Conservation (phyloP, 2,888 invertebrate genomes). For the Ceraclea dissimilis region DNA sequence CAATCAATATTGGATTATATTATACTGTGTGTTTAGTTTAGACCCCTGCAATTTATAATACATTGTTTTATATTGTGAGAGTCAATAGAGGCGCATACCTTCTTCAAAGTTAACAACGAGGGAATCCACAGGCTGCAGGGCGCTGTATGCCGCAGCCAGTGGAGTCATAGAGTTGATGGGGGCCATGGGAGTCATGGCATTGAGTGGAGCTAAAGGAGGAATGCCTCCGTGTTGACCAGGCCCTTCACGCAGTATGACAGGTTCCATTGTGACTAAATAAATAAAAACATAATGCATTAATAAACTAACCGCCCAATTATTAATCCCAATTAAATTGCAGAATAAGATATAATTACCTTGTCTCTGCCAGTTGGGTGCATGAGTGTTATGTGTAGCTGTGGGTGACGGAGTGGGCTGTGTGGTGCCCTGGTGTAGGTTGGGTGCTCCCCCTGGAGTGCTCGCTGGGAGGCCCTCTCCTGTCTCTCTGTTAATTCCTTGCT, state of each 20-base stretch:
- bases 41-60: background rate
- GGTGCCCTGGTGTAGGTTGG: background rate
- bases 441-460: background rate
- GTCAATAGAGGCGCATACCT: constrained; percentile 72
- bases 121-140: constrained; percentile 51
- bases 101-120: constrained; percentile 74
- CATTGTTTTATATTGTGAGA: background rate
- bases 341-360: constrained; percentile 14
- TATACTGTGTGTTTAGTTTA: no score
- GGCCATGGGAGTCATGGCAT: constrained; percentile 26
- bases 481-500: constrained; percentile 1
- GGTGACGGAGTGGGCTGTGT: background rate
- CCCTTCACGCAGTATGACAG: constrained; percentile 12
- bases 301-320: no score
- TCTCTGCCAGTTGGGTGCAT: constrained; percentile 16
- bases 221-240: background rate
- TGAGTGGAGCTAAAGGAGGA: background rate
- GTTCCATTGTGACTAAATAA: constrained; percentile 16
- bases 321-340: no score
- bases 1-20: no score
- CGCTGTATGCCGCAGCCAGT: constrained; percentile 51
- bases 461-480: constrained; percentile 6
- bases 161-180: constrained; percentile 38
- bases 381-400: background rate
- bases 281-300: no score